A percentile compares a stretch with the other conserved stretches of the same genome.
These are phyloP conservation scores for Pygoscelis antarcticus DNA, from an alignment of 2,113 vertebrate species.

Conservation along the genomic window DNA sequence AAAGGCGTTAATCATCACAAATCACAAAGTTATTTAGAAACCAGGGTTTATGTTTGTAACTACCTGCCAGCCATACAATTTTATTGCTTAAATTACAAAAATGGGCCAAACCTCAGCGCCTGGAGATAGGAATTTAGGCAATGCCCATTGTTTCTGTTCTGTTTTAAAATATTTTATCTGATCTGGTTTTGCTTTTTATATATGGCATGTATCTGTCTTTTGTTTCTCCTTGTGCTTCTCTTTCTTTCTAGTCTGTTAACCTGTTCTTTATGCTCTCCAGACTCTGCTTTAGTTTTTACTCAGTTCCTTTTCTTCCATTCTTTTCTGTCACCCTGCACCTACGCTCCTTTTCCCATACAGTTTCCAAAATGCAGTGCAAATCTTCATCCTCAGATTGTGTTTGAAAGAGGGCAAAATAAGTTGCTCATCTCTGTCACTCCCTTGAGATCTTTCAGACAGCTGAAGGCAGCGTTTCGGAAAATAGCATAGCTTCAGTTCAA, in stretches of 20 bases:
- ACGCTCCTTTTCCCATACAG: rapidly evolving
- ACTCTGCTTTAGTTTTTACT: neutral
- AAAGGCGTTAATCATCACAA: neutral
- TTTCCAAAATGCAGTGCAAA: neutral
- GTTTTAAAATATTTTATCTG: neutral
- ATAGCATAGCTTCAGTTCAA: neutral
- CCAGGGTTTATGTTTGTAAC: neutral
- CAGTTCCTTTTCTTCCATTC: neutral
- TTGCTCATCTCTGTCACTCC: neutral
- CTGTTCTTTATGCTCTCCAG: neutral
- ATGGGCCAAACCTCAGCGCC: neutral
- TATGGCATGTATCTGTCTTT: neutral
- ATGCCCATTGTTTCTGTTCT: neutral
- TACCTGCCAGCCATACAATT: neutral
- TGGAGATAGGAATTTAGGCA: neutral
- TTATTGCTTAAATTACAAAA: neutral
- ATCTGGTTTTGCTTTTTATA: neutral
- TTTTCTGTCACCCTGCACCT: neutral
- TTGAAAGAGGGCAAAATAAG: neutral
- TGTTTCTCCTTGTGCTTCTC: neutral
- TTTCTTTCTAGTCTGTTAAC: neutral
- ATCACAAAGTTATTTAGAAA: neutral
- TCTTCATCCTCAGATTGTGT: neutral
- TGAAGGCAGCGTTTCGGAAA: neutral
- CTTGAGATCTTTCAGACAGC: neutral